Percentiles rank a stretch among this genome's conserved stretches.
Evolutionary conservation across 2,113 vertebrate genomes (phyloP).

Genomic region (Heterocephalus glaber): DNA sequence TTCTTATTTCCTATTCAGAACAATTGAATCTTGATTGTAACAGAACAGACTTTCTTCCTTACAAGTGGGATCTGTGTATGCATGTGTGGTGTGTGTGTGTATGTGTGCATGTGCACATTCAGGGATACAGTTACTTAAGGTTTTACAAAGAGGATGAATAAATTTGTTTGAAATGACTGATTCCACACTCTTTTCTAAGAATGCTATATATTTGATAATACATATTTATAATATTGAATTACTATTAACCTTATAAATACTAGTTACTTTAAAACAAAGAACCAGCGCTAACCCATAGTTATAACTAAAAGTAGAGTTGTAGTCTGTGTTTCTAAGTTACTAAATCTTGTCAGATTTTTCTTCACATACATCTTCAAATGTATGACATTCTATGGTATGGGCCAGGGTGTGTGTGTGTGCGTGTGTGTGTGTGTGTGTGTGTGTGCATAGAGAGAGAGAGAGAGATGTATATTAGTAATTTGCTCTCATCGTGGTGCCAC

Average conservation of each 20-base stretch:
- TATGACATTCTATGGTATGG: background rate
- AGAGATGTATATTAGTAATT: background rate
- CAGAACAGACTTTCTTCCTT: background rate
- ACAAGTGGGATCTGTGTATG: background rate
- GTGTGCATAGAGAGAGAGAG: background rate
- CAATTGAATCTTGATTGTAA: background rate
- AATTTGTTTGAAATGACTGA: background rate
- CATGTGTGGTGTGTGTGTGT: background rate
- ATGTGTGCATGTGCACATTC: fast-evolving
- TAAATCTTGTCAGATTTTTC: background rate
- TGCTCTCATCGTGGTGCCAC: background rate
- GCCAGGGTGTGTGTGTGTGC: background rate
- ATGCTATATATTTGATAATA: background rate
- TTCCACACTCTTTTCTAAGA: background rate
- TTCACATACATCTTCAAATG: background rate
- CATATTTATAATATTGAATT: background rate
- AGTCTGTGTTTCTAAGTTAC: background rate
- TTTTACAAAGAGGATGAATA: background rate
- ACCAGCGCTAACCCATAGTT: background rate
- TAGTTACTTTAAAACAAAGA: background rate
- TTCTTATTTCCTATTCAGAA: background rate
- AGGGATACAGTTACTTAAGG: background rate
- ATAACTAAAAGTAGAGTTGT: background rate
- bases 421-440: background rate
- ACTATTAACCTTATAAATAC: background rate